Conservation (phyloP, 2,888 invertebrate genomes). For the Tachina grossa region DNA sequence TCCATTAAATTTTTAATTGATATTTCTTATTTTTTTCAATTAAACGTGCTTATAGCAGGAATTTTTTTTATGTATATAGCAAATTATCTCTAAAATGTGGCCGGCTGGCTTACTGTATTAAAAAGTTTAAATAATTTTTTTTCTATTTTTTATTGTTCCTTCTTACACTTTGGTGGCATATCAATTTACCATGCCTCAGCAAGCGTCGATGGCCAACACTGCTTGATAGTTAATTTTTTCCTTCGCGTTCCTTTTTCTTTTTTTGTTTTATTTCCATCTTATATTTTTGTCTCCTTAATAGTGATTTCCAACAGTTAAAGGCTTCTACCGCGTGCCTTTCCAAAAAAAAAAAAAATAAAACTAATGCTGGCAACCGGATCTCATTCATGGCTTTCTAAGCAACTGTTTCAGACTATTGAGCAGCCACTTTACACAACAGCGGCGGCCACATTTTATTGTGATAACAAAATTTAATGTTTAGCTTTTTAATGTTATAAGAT, state of each 20-base stretch:
- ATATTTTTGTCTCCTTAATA: conserved; percentile 48
- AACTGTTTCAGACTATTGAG: conserved; percentile 20
- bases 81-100: conserved; percentile 6
- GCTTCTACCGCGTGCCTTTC: conserved; percentile 56
- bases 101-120: conserved; percentile 42
- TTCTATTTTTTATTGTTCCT: conserved; percentile 51
- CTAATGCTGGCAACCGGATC: conserved; percentile 7
- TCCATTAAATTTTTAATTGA: no score
- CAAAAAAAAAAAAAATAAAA: conserved; percentile 23
- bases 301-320: conserved; percentile 50
- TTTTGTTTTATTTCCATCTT: not conserved
- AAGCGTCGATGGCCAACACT: conserved; percentile 79
- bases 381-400: conserved; percentile 47
- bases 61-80: no score
- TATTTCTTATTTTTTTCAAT: no score
- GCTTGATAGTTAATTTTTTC: conserved; percentile 70
- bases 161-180: conserved; percentile 73
- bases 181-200: conserved; percentile 74
- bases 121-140: conserved; percentile 35
- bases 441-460: conserved; percentile 60
- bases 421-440: conserved; percentile 25
- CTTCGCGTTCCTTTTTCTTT: conserved; percentile 24
- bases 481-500: conserved; percentile 1
- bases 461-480: conserved; percentile 66
- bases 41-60: no score